Evolutionary conservation across 2,888 invertebrate genomes (phyloP).

Genomic region (Megaustenia siamemsis): DNA sequence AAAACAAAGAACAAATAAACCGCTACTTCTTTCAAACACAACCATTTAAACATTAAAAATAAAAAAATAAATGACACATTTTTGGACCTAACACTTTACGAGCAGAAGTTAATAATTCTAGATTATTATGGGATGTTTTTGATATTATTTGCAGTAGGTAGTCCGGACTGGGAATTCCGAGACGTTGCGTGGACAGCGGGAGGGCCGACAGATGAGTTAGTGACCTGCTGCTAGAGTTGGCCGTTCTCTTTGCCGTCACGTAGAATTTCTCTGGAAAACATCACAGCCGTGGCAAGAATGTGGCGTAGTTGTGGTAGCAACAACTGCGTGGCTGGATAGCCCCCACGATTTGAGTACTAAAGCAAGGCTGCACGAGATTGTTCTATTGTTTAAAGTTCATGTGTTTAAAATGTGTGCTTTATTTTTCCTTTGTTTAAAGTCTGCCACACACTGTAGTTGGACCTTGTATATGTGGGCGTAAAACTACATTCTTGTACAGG

Average conservation of each 20-base stretch:
- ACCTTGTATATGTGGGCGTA: too few relatives aligned
- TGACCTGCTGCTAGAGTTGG: neutral
- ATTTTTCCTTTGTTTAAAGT: too few relatives aligned
- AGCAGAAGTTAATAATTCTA: neutral
- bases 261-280: neutral
- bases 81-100: too few relatives aligned
- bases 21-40: too few relatives aligned
- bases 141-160: neutral
- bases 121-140: neutral
- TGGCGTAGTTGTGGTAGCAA: neutral
- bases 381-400: neutral
- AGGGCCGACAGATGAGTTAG: neutral
- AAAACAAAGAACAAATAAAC: too few relatives aligned
- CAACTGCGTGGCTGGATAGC: neutral
- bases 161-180: too few relatives aligned
- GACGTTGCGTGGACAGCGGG: neutral
- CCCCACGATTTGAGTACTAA: neutral
- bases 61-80: too few relatives aligned
- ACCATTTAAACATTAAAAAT: too few relatives aligned
- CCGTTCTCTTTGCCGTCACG: neutral
- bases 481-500: neutral
- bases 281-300: neutral
- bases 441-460: neutral
- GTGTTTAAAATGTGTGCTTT: neutral
- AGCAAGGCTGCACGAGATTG: neutral